Evolutionary conservation across 1,140 invertebrate genomes (phyloP).

Genomic region (Hylaeus volcanicus): DNA sequence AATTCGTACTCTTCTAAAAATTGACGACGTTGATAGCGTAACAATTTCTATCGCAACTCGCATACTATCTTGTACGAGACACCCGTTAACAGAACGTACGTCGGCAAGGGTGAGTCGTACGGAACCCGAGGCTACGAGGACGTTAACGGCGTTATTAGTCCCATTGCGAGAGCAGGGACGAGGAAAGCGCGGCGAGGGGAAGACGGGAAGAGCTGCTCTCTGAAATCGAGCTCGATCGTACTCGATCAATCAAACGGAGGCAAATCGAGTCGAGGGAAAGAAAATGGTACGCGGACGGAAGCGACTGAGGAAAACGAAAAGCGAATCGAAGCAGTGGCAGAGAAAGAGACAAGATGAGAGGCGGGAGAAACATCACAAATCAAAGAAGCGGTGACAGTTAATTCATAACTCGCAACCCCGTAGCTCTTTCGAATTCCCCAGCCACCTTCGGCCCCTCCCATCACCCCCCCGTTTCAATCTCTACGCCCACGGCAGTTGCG

Average conservation of each 20-base stretch:
- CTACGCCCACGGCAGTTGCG: conserved; percentile 58
- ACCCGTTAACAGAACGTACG: no score
- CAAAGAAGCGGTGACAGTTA: conserved; percentile 71
- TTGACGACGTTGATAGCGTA: no score
- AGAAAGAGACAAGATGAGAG: conserved; percentile 20
- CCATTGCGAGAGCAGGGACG: conserved; percentile 24
- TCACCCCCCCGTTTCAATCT: conserved; percentile 61
- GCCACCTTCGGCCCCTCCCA: conserved; percentile 11
- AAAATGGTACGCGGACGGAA: conserved; percentile 34
- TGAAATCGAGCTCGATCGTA: conserved; percentile 60
- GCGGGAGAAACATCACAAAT: conserved; percentile 65
- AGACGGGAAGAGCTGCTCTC: conserved; percentile 7
- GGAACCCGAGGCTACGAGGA: conserved; percentile 14
- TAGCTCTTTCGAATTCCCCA: conserved; percentile 21
- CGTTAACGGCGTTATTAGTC: conserved; percentile 56
- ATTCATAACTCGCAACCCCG: conserved; percentile 70
- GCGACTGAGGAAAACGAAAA: conserved; percentile 2
- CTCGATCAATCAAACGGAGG: conserved; percentile 69
- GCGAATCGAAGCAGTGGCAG: conserved; percentile 3
- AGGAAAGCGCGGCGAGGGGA: not conserved
- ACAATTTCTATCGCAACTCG: no score
- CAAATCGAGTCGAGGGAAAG: conserved; percentile 60
- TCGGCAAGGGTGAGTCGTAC: not conserved
- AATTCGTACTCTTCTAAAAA: no score
- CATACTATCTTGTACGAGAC: no score